These are phyloP conservation scores for Enteromius thamalakanensis DNA, from an alignment of 2,797 vertebrate species.

Conservation along the genomic window DNA sequence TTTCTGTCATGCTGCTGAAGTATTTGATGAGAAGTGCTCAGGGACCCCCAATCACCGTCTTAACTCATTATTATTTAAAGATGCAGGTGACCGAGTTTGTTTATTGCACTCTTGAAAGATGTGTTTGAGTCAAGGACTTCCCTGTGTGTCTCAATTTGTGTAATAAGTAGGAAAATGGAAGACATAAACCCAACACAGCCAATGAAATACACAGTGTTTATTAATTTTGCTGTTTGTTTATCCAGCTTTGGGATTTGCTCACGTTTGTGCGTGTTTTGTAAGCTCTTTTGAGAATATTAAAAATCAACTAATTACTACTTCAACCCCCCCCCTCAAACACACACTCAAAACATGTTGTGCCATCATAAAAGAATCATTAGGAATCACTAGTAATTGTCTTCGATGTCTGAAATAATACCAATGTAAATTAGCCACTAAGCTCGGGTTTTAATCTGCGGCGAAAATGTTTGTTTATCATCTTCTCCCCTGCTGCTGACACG, in stretches of 20 bases:
- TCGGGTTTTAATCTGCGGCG: constrained; percentile 14
- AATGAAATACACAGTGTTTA: constrained; percentile 10
- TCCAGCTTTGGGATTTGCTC: constrained; percentile 32
- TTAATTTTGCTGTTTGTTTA: constrained; percentile 34
- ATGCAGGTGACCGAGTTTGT: constrained; percentile 50
- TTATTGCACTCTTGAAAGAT: constrained; percentile 34
- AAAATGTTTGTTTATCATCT: constrained; percentile 40
- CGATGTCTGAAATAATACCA: constrained; percentile 37
- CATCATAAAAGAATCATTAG: constrained; percentile 45
- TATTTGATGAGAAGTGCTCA: constrained; percentile 48
- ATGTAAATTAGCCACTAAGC: constrained; percentile 43
- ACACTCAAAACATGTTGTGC: constrained; percentile 11
- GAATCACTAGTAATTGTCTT: constrained; percentile 32
- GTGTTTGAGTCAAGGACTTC: constrained; percentile 24
- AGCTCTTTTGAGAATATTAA: constrained; percentile 24
- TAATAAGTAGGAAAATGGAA: neutral
- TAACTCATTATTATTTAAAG: constrained; percentile 47
- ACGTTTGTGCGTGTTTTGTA: constrained; percentile 21
- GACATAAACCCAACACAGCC: neutral
- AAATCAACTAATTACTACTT: constrained; percentile 25
- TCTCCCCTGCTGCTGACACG: constrained; percentile 16
- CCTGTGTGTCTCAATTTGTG: neutral
- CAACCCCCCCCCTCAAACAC: no score
- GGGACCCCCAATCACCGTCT: constrained; percentile 46
- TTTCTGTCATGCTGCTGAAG: constrained; percentile 35